Evolutionary conservation across 23 tunicate species (phyloP).

Genomic region (Aplidium turbinatum): DNA sequence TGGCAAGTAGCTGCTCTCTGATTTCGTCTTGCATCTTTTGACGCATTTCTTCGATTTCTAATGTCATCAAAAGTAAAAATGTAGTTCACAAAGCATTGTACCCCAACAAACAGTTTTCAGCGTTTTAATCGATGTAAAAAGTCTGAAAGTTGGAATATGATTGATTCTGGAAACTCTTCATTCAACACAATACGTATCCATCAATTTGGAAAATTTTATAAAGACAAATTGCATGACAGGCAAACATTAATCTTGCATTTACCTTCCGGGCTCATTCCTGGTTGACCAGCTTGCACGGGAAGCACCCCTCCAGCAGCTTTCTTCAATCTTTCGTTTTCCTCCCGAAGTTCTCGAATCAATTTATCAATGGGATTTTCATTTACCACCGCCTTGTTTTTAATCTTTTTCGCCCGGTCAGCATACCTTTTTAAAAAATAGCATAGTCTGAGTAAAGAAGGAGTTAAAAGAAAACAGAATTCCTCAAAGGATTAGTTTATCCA

Average conservation of each 20-base stretch:
- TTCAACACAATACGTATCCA: no score
- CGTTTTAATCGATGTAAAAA: no score
- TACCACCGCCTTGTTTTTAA: constrained; percentile 96
- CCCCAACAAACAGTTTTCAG: no score
- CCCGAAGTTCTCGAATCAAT: constrained; percentile 95
- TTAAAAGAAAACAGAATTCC: no score
- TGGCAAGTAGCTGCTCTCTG: constrained; percentile 85
- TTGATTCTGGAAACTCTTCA: no score
- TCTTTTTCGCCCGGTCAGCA: constrained; percentile 98
- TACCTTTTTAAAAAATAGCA: constrained; percentile 47
- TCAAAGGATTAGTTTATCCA: no score
- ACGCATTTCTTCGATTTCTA: constrained; percentile 78
- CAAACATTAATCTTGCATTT: background rate
- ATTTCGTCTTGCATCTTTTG: constrained; percentile 93
- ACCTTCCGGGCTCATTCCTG: constrained; percentile 93
- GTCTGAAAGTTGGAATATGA: no score
- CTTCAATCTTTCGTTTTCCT: constrained; percentile 91
- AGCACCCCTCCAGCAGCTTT: constrained; percentile 42
- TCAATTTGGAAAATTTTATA: no score
- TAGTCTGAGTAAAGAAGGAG: no score
- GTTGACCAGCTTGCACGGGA: constrained; percentile 33
- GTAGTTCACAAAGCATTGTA: no score
- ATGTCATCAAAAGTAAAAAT: no score
- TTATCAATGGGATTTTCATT: constrained; percentile 98
- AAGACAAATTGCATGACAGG: background rate